These are phyloP conservation scores for Agapornis roseicollis DNA, from an alignment of 2,113 vertebrate genomes.

Conservation along the genomic window DNA sequence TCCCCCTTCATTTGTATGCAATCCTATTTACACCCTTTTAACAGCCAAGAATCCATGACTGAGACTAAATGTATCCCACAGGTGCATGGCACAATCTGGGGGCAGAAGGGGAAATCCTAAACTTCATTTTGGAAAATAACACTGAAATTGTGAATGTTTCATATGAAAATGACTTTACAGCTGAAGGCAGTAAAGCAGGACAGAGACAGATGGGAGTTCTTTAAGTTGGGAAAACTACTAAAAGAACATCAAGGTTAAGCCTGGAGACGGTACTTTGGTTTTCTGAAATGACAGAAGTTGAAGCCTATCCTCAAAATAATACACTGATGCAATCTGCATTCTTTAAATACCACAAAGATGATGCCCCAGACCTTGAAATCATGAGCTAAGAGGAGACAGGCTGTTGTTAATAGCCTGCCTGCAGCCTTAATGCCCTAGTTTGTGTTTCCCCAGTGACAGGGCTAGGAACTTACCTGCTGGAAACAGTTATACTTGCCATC, in stretches of 20 bases:
- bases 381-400: not conserved
- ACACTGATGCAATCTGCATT: not conserved
- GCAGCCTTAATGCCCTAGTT: not conserved
- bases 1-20: not conserved
- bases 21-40: not conserved
- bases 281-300: not conserved
- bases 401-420: not conserved
- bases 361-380: not conserved
- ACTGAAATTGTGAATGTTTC: not conserved
- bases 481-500: not conserved
- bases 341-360: not conserved
- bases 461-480: not conserved
- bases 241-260: not conserved
- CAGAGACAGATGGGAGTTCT: not conserved
- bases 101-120: not conserved
- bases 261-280: not conserved
- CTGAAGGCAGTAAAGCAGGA: not conserved
- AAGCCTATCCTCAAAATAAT: not conserved
- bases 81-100: not conserved
- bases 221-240: not conserved
- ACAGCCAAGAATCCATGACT: not conserved
- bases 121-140: not conserved
- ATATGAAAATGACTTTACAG: not conserved
- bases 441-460: not conserved
- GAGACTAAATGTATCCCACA: not conserved